Evolutionary conservation across 2,113 vertebrate genomes (phyloP).

Genomic region (Oryzias celebensis): DNA sequence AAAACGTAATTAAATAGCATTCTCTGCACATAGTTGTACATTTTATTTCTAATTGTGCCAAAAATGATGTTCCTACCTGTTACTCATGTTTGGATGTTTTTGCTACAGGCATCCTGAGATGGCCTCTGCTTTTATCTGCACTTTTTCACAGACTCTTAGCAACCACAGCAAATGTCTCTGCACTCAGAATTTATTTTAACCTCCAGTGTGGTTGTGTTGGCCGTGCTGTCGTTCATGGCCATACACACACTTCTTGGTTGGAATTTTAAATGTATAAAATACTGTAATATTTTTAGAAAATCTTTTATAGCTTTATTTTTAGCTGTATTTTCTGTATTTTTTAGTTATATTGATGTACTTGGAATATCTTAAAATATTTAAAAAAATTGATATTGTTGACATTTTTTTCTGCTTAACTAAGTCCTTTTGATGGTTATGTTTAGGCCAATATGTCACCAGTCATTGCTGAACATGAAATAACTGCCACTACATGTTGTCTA

Average conservation of each 20-base stretch:
- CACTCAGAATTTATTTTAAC: slow-evolving; percentile 40
- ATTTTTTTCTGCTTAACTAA: too few relatives aligned
- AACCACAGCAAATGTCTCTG: slow-evolving; percentile 45
- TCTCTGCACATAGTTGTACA: neutral
- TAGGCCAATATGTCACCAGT: too few relatives aligned
- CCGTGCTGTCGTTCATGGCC: slow-evolving; percentile 26
- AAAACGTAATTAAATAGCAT: neutral
- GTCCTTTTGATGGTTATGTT: too few relatives aligned
- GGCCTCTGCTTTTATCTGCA: slow-evolving; percentile 41
- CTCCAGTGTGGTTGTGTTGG: slow-evolving; percentile 16
- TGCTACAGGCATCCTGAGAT: slow-evolving; percentile 29
- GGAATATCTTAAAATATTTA: too few relatives aligned
- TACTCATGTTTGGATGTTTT: slow-evolving; percentile 13
- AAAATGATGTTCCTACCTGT: neutral
- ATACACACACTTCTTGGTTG: slow-evolving; percentile 28
- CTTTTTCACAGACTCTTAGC: slow-evolving; percentile 43
- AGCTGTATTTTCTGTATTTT: too few relatives aligned
- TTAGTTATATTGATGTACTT: too few relatives aligned
- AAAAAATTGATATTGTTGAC: too few relatives aligned
- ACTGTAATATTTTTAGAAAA: too few relatives aligned
- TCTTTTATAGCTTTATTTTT: too few relatives aligned
- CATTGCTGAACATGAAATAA: too few relatives aligned
- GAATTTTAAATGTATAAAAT: slow-evolving; percentile 9
- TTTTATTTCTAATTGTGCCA: slow-evolving; percentile 5
- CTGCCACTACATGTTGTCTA: too few relatives aligned